Evolutionary conservation across 2,888 invertebrate genomes (phyloP), one percentile per base, ranked within the genome.

Genomic region (Timema cristinae): DNA sequence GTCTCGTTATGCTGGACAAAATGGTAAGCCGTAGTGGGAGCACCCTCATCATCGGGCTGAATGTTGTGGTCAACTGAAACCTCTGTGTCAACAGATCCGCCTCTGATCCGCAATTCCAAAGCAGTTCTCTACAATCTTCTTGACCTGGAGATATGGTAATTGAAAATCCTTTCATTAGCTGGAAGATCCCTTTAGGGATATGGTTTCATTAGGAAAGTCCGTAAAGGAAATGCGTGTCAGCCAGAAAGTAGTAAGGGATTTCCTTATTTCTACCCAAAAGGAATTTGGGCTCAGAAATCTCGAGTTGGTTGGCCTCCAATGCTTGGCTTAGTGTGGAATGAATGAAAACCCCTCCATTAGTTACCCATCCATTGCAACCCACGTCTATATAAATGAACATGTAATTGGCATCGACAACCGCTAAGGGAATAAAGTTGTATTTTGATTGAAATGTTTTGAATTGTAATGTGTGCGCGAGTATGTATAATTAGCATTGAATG

Each of bases 221-320:
- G 6, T 59, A 59, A 59, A 59, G 59, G 59, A 59, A 59, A 59
- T 13, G 59, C 59, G 9, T 32, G 13, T 59, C 59, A 11, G 59
- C n/a, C 13, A 59, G 0, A 59, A 59, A 0, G 59, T 59, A 59
- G 59, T 59, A 59, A 6, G 59, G n/a, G 32, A 59, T 59, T 9
- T 59, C 15, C 59, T 59, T n/a, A 59, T 11, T 59, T 59, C 15
- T 4, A 32, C 59, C n/a, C 15, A n/a, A 32, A 8, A 59, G 15
- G 32, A 13, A n/a, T 59, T 59, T n/a, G 9, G 6, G n/a, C 32
- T n/a, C 59, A 0, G 59, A n/a, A 5, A 59, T 8, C 32, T 59
- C 59, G 13, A 59, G 15, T 59, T n/a, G 15, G 13, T 59, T 59
- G 59, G 59, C 15, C 15, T 11, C 10, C 59, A 59, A 59, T 59